phyloP scores from a whole-genome alignment of 2,888 invertebrate genomes.

The Apamea crenata region DNA sequence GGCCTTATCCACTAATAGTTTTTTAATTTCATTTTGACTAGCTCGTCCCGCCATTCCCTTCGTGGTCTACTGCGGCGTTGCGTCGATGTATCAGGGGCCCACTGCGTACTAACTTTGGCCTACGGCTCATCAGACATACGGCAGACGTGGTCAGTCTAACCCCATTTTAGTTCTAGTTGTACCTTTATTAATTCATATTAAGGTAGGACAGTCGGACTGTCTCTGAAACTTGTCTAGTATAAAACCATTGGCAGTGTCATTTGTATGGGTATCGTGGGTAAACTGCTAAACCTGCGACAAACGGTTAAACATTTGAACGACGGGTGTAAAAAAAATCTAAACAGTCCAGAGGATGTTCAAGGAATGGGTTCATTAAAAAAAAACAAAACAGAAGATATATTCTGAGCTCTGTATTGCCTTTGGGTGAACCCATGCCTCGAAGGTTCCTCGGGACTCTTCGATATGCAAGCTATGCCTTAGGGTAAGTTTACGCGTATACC shows the following conservation, averaged over 20 bases:
- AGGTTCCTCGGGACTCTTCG: neutral
- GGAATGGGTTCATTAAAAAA: neutral
- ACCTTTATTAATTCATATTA: constrained; percentile 17
- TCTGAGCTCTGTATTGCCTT: neutral
- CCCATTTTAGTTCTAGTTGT: constrained; percentile 44
- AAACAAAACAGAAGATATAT: constrained; percentile 5
- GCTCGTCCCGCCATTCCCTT: constrained; percentile 58
- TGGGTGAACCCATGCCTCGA: neutral
- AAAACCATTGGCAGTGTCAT: neutral
- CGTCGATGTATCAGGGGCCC: constrained; percentile 59
- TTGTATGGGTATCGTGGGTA: neutral
- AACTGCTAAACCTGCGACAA: neutral
- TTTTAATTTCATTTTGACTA: constrained; percentile 56
- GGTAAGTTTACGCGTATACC: neutral
- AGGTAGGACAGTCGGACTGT: neutral
- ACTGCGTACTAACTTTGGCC: constrained; percentile 57
- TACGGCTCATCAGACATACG: constrained; percentile 59
- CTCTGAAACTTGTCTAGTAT: constrained; percentile 5
- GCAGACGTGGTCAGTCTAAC: constrained; percentile 56
- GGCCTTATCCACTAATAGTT: constrained; percentile 31
- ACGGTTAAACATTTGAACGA: neutral
- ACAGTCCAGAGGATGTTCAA: neutral
- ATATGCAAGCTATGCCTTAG: no score
- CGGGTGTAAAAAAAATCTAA: neutral
- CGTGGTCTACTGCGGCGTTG: constrained; percentile 58